Conservation (phyloP, 2,113 vertebrate genomes). For the Barnardius zonarius region DNA sequence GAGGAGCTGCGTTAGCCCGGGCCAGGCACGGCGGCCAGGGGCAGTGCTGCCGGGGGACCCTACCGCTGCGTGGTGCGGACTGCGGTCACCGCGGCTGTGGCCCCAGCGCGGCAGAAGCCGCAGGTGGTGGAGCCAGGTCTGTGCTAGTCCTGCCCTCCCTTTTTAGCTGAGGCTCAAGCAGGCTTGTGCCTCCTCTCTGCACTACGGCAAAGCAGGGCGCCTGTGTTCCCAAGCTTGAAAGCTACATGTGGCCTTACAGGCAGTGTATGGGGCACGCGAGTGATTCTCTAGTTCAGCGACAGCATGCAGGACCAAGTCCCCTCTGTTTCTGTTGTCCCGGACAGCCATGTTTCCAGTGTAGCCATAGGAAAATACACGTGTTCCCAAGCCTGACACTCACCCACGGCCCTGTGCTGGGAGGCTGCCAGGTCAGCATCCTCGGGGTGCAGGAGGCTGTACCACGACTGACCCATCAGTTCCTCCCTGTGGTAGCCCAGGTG, state of each 20-base stretch:
- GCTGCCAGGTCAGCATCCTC: slow-evolving; percentile 70
- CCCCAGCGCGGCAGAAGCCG: neutral
- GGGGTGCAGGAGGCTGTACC: slow-evolving; percentile 84
- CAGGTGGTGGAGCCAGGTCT: accelerated
- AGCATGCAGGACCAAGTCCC: accelerated
- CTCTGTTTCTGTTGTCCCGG: neutral
- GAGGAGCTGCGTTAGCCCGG: neutral
- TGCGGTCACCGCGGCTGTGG: neutral
- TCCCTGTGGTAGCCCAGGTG: slow-evolving; percentile 76
- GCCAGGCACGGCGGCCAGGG: neutral
- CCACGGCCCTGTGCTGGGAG: slow-evolving; percentile 68
- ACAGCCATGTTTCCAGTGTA: accelerated
- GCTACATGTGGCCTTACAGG: neutral
- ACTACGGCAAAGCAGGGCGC: neutral
- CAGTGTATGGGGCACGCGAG: accelerated
- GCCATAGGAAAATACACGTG: accelerated
- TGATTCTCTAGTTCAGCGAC: neutral
- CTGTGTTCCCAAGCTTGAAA: accelerated
- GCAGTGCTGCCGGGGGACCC: neutral
- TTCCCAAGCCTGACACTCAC: slow-evolving; percentile 67
- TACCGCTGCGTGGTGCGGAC: accelerated
- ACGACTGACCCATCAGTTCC: slow-evolving; percentile 78
- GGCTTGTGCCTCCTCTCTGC: neutral
- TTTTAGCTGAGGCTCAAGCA: accelerated
- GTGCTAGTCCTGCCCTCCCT: accelerated